Conservation (phyloP, 1,140 invertebrate species). For the Lepidurus apus region DNA sequence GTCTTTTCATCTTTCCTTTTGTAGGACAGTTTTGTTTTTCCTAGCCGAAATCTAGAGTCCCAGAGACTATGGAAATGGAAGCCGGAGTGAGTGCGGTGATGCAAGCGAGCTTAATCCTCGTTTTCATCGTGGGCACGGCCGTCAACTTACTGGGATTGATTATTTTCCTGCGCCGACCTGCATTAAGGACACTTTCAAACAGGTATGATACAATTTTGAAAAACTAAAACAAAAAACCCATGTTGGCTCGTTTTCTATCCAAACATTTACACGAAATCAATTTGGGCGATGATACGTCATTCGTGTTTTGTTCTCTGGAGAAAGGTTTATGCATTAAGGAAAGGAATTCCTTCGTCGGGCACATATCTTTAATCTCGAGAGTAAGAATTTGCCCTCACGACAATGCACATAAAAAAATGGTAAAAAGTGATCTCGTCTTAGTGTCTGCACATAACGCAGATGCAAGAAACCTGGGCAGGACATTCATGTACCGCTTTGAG, state of each 20-base stretch:
- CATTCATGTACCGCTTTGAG: not conserved
- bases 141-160: constrained; percentile 54
- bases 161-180: constrained; percentile 54
- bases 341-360: not conserved
- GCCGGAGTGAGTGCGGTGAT: constrained; percentile 34
- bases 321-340: no score
- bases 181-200: constrained; percentile 57
- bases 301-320: no score
- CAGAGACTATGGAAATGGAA: not conserved
- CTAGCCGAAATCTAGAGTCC: not conserved
- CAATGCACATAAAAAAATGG: not conserved
- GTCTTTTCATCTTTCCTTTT: not conserved
- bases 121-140: constrained; percentile 45
- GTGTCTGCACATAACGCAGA: no score
- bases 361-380: not conserved
- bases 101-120: constrained; percentile 34
- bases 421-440: no score
- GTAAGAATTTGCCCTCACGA: not conserved
- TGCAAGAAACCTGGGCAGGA: no score
- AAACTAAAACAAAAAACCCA: constrained; percentile 22
- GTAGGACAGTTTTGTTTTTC: not conserved
- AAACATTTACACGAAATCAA: no score
- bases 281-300: no score
- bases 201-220: constrained; percentile 43
- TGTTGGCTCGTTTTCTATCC: not conserved